phyloP scores from a whole-genome alignment of 2,888 invertebrate genomes.

The Stenichneumon culpator region DNA sequence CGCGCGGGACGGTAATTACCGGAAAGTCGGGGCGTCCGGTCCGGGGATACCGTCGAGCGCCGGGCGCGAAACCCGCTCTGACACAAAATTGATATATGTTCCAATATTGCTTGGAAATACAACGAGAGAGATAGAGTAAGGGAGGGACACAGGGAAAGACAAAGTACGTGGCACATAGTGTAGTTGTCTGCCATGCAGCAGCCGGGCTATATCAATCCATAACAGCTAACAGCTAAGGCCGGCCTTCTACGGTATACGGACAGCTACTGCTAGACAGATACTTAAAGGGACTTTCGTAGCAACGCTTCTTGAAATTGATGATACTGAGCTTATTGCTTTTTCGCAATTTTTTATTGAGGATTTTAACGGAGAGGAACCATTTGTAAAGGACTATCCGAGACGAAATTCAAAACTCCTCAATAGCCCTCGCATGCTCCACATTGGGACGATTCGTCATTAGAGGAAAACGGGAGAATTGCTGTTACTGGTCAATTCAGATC shows the following conservation, averaged over 20 bases:
- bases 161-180: constrained; percentile 11
- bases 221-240: constrained; percentile 20
- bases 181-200: constrained; percentile 1
- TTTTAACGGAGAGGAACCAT: not conserved
- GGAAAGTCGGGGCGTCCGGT: constrained; percentile 67
- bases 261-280: constrained; percentile 4
- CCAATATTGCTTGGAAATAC: constrained; percentile 58
- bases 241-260: not conserved
- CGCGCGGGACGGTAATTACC: constrained; percentile 63
- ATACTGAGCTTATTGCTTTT: not conserved
- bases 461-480: not conserved
- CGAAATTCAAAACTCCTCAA: not conserved
- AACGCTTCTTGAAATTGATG: constrained; percentile 16
- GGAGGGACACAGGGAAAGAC: constrained; percentile 29
- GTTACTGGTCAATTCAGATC: not conserved
- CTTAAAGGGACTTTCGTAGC: constrained; percentile 16
- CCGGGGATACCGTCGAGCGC: constrained; percentile 57
- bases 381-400: not conserved
- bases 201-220: constrained; percentile 32
- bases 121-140: not conserved
- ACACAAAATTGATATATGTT: constrained; percentile 64
- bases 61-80: constrained; percentile 49
- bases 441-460: not conserved
- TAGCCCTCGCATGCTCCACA: not conserved
- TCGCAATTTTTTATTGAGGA: not conserved